Evolutionary conservation across 2,113 vertebrate species (phyloP), one percentile per base, ranked within the genome.

Genomic region (Mustelus asterias): DNA sequence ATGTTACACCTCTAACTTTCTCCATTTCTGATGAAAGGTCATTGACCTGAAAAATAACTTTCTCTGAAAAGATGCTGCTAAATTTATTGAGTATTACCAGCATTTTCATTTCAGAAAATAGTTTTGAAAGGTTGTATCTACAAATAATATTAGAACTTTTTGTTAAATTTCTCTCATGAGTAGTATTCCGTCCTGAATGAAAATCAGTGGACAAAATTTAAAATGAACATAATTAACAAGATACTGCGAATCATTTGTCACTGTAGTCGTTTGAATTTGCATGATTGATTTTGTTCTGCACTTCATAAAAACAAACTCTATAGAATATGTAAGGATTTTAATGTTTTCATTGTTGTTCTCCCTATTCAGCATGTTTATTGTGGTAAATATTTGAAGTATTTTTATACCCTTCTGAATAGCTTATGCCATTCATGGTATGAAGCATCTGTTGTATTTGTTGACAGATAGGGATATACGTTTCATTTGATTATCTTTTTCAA

Each of bases 381-480:
- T 89, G 86, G 8, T 20, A 54, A 89, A 58, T 60, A 89, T 26
- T 58, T 58, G 22, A 58, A 24, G 3, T 26, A 10, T 89, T 89
- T 54, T 89, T 89, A 89, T 89, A 89, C 10, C 11, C 29, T 60
- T 58, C 54, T 89, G 10, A 89, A 89, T 33, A 60, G 44, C 37
- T 41, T 11, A 5, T 83, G 48, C 58, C 10, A 58, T 88, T 29
- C 33, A 29, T 63, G 58, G 29, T 26, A 54, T 60, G 54, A 60
- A 90, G 48, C 48, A 90, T n/a, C 88, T 54, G 88, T 90, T 90
- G 58, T 14, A 90, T 60, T 90, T 60, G 24, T 90, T 90, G 88
- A 60, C 10, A 26, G 22, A 58, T 26, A 60, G 54, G 48, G 10
- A 58, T 80, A 83, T 83, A n/a, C n/a, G 33, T 89, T 29, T 58